Percentiles rank a stretch among this genome's conserved stretches.
phyloP scores from a whole-genome alignment of 2,888 invertebrate genomes.

The Zootermopsis nevadensis region DNA sequence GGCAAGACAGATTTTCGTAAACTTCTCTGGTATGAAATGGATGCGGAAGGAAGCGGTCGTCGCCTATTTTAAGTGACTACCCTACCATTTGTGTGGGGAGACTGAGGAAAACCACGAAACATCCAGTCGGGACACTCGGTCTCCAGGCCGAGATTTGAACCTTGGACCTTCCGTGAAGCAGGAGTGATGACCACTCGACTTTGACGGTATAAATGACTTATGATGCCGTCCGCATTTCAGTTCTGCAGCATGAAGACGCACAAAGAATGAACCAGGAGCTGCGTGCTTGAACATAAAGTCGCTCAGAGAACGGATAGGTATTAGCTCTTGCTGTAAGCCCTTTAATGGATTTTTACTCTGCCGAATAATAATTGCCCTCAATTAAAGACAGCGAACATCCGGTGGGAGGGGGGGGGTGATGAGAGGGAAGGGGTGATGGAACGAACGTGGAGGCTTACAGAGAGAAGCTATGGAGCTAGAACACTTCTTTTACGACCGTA shows the following conservation, averaged over 20 bases:
- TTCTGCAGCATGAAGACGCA: background rate
- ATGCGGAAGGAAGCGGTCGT: too few relatives aligned
- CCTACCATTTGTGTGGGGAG: too few relatives aligned
- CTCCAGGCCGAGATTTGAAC: too few relatives aligned
- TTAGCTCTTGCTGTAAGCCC: constrained; percentile 40
- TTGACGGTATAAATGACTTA: too few relatives aligned
- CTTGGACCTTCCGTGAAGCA: too few relatives aligned
- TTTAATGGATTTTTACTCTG: constrained; percentile 46
- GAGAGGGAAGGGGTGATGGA: background rate
- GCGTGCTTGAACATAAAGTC: constrained; percentile 20
- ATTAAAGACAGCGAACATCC: constrained; percentile 21
- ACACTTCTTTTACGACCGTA: background rate
- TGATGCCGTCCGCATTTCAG: background rate
- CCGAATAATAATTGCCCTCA: constrained; percentile 46
- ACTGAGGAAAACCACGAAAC: too few relatives aligned
- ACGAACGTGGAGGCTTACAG: background rate
- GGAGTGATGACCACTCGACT: too few relatives aligned
- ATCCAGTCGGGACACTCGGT: too few relatives aligned
- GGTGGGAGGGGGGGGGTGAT: background rate
- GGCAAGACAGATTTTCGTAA: too few relatives aligned
- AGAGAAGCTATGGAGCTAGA: background rate
- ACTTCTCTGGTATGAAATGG: too few relatives aligned
- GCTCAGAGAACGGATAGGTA: constrained; percentile 30
- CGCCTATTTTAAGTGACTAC: too few relatives aligned
- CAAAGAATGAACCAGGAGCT: background rate